A percentile compares a stretch with the other conserved stretches of the same genome.
Conservation (phyloP, 2,797 vertebrate species). For the Gallinago solitaria region DNA sequence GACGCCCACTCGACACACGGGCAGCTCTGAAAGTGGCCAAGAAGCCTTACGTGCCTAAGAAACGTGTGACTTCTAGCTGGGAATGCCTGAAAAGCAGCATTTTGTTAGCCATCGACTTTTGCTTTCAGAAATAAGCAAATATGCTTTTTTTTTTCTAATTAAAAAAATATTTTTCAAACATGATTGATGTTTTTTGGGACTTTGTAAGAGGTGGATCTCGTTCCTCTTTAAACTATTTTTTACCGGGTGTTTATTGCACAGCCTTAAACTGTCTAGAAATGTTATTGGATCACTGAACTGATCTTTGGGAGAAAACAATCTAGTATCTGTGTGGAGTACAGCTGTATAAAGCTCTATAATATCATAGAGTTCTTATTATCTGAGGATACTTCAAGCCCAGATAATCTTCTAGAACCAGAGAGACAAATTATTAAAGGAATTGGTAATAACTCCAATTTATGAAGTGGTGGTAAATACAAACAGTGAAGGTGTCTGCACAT, state of each 20-base stretch:
- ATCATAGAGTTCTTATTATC: not conserved
- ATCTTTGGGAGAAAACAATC: not conserved
- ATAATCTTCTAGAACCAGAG: not conserved
- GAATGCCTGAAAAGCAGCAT: not conserved
- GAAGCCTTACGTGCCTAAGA: not conserved
- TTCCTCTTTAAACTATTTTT: not conserved
- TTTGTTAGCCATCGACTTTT: not conserved
- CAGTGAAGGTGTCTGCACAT: not conserved
- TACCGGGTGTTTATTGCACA: not conserved
- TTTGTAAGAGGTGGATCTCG: not conserved
- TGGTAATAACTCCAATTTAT: not conserved
- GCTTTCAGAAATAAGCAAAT: not conserved
- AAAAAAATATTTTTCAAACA: not conserved
- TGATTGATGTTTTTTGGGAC: rapidly evolving
- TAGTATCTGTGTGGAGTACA: not conserved
- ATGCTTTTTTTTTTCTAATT: not conserved
- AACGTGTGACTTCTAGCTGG: not conserved
- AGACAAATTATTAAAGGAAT: not conserved
- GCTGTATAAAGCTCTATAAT: not conserved
- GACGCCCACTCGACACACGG: rapidly evolving
- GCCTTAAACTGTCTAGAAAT: not conserved
- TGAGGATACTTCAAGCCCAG: not conserved
- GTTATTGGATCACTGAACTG: not conserved
- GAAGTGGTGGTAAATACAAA: not conserved
- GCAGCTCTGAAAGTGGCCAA: not conserved